Percentiles rank a stretch among this genome's conserved stretches.
Conservation (phyloP, 2,113 vertebrate genomes). For the Prolemur simus region DNA sequence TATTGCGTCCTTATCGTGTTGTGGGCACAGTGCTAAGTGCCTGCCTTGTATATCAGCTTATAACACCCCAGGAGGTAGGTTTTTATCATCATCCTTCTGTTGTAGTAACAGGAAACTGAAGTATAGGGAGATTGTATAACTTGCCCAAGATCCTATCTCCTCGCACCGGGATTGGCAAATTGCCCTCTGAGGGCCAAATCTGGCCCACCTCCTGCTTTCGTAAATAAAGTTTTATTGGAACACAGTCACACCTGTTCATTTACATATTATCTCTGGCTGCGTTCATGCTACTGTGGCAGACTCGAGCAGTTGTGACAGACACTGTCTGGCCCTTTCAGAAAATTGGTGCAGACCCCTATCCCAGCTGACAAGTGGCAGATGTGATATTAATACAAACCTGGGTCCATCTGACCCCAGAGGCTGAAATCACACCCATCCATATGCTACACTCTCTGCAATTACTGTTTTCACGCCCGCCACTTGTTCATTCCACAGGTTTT, state of each 20-base stretch:
- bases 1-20: background rate
- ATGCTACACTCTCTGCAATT: accelerated
- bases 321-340: background rate
- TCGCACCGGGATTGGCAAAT: background rate
- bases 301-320: background rate
- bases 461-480: too few relatives aligned
- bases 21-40: background rate
- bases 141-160: background rate
- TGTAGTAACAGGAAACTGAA: background rate
- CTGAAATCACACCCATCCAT: accelerated
- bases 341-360: background rate
- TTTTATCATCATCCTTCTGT: background rate
- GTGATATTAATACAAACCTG: background rate
- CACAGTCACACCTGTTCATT: background rate
- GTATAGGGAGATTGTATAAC: background rate
- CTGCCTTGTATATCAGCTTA: background rate
- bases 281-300: background rate
- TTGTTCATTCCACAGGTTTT: background rate
- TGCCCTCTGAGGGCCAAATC: background rate
- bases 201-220: background rate
- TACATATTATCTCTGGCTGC: too few relatives aligned
- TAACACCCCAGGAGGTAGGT: accelerated
- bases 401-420: background rate
- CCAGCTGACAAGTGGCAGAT: background rate
- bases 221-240: constrained; percentile 50